Evolutionary conservation across 2,113 vertebrate genomes (phyloP).

Genomic region (Charina bottae): DNA sequence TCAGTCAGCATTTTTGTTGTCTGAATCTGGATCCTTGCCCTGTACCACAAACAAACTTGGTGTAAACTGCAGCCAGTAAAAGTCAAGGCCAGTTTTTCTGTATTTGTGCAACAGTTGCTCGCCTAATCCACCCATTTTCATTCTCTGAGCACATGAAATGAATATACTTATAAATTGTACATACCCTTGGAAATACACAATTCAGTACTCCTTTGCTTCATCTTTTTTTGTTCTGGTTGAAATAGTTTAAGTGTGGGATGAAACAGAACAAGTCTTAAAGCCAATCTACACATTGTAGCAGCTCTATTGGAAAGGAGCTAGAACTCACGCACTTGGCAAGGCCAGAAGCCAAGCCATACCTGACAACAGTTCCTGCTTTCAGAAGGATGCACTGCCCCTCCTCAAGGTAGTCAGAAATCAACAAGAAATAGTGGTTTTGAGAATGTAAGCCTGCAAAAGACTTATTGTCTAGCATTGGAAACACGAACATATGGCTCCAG

Average conservation of each 20-base stretch:
- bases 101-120: not conserved
- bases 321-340: not conserved
- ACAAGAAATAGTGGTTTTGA: constrained; percentile 7
- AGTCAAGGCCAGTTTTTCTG: not conserved
- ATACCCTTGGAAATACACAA: not conserved
- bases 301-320: not conserved
- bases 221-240: not conserved
- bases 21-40: not conserved
- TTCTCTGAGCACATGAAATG: not conserved
- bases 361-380: not conserved
- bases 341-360: not conserved
- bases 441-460: constrained; percentile 9
- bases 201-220: not conserved
- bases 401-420: not conserved
- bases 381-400: not conserved
- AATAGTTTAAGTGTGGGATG: not conserved
- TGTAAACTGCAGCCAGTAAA: not conserved
- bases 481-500: not conserved
- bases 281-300: not conserved
- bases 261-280: not conserved
- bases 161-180: not conserved
- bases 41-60: not conserved
- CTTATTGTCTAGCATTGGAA: not conserved
- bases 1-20: not conserved
- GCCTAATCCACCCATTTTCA: not conserved